Conservation (phyloP, 2,797 vertebrate genomes). For the Sebastes minor region DNA sequence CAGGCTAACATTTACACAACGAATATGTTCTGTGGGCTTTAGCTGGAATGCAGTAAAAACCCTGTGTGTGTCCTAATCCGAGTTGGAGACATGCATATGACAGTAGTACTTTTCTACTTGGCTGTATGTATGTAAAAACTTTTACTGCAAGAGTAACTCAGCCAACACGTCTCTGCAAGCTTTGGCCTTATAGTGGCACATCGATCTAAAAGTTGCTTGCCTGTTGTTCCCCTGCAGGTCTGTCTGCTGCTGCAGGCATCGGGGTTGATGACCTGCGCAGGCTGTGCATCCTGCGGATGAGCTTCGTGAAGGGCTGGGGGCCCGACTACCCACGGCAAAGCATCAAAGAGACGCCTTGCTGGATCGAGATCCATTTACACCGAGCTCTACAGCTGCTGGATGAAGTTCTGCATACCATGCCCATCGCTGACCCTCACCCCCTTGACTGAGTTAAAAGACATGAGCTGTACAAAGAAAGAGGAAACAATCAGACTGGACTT, state of each 20-base stretch:
- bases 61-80: neutral
- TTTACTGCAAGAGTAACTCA: neutral
- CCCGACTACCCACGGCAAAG: conserved; percentile 96
- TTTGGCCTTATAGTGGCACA: conserved; percentile 2
- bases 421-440: conserved; percentile 94
- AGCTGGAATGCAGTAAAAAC: neutral
- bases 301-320: conserved; percentile 98
- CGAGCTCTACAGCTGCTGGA: conserved; percentile 95
- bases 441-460: conserved; percentile 85
- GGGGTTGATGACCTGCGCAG: conserved; percentile 96
- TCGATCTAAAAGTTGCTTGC: conserved; percentile 14
- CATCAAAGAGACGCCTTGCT: conserved; percentile 97
- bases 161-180: neutral
- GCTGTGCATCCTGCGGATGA: conserved; percentile 96
- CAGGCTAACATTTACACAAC: neutral
- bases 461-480: conserved; percentile 30
- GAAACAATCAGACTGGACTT: conserved; percentile 29
- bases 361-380: conserved; percentile 97
- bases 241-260: conserved; percentile 95
- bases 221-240: conserved; percentile 76
- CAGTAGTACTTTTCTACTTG: neutral
- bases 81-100: neutral
- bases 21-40: neutral
- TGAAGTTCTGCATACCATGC: conserved; percentile 99
- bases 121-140: neutral